A percentile compares a stretch with the other conserved stretches of the same genome.
phyloP scores from a whole-genome alignment of 2,797 vertebrate genomes.

The Loriculus beryllinus region DNA sequence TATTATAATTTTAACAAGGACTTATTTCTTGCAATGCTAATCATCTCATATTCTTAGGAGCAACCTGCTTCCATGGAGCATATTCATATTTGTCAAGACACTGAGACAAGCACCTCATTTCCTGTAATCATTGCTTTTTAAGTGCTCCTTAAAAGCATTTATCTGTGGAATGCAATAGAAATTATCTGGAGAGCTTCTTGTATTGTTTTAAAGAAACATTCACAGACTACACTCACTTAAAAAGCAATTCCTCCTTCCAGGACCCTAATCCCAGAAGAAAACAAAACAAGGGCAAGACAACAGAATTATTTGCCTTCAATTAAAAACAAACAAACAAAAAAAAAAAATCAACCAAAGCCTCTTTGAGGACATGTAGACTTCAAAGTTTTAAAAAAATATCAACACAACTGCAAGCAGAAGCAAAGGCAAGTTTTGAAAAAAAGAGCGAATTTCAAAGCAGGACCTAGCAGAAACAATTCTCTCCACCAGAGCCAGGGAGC shows the following conservation, averaged over 20 bases:
- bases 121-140: background rate
- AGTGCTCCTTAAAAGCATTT: background rate
- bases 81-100: background rate
- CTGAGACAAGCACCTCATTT: background rate
- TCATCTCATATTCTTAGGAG: background rate
- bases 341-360: background rate
- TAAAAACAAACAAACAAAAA: background rate
- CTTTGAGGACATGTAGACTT: background rate
- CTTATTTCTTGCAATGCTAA: background rate
- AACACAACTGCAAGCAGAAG: background rate
- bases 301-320: background rate
- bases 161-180: background rate
- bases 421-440: background rate
- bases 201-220: background rate
- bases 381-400: background rate
- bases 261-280: background rate
- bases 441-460: background rate
- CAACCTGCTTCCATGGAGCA: background rate
- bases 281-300: background rate
- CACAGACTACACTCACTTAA: background rate
- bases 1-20: background rate
- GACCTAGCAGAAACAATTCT: background rate
- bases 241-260: background rate
- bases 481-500: background rate
- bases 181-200: background rate